phyloP scores from a whole-genome alignment of 2,797 vertebrate genomes.

The Echiichthys vipera region DNA sequence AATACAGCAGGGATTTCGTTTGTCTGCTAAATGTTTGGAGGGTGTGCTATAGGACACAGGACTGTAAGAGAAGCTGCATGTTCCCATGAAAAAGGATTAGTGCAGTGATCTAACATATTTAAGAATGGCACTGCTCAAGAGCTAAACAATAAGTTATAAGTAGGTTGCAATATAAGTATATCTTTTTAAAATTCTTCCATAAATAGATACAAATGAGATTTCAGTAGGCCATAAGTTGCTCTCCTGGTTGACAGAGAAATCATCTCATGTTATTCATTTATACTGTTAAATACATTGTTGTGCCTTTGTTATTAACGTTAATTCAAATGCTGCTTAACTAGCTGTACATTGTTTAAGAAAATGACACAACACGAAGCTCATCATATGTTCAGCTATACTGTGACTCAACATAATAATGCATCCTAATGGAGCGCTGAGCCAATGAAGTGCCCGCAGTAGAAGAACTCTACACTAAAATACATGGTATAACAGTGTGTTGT shows the following conservation, averaged over 20 bases:
- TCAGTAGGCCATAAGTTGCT: no score
- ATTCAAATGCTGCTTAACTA: neutral
- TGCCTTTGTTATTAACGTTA: neutral
- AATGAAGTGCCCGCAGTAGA: neutral
- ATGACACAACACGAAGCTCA: neutral
- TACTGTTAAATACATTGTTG: neutral
- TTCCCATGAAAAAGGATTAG: slow-evolving; percentile 14
- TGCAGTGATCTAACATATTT: slow-evolving; percentile 4
- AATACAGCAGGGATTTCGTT: slow-evolving; percentile 19
- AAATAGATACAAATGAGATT: neutral
- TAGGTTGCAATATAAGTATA: neutral
- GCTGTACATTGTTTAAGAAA: neutral
- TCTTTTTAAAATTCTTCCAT: neutral
- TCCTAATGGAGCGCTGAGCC: slow-evolving; percentile 5
- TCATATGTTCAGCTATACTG: neutral
- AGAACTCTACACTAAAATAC: neutral
- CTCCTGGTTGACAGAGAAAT: neutral
- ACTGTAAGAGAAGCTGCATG: slow-evolving; percentile 11
- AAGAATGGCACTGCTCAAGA: neutral
- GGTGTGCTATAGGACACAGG: slow-evolving; percentile 43
- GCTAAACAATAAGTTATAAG: neutral
- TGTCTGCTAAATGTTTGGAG: slow-evolving; percentile 16
- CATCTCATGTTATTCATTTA: neutral
- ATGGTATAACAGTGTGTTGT: neutral
- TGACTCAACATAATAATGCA: slow-evolving; percentile 20